A percentile compares a stretch with the other conserved stretches of the same genome.
phyloP scores from a whole-genome alignment of 92 coral and sea anemone genomes.

The Siderastrea radians region DNA sequence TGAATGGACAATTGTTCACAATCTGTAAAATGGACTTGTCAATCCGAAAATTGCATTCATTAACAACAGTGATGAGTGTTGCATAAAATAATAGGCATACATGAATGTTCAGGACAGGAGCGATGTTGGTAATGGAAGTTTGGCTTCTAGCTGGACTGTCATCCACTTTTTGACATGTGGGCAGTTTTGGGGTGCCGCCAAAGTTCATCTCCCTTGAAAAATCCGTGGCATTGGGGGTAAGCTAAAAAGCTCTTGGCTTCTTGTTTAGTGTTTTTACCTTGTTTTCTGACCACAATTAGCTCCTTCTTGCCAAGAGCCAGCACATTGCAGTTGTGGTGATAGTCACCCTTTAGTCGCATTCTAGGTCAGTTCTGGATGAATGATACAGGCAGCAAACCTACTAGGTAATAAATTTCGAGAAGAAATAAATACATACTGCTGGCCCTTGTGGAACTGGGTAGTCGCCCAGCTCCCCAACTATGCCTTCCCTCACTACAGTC shows the following conservation, averaged over 20 bases:
- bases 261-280: neutral
- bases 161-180: neutral
- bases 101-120: no score
- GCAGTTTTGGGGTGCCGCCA: constrained; percentile 50
- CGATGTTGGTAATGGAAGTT: constrained; percentile 20
- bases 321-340: constrained; percentile 66
- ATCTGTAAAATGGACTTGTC: no score
- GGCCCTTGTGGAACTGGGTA: neutral
- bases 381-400: no score
- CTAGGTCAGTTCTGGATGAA: no score
- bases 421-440: neutral
- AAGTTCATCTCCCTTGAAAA: constrained; percentile 48
- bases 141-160: constrained; percentile 22
- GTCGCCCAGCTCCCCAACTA: neutral
- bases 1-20: no score
- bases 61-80: no score
- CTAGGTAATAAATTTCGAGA: no score
- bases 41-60: no score
- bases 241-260: constrained; percentile 30
- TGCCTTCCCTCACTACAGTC: neutral
- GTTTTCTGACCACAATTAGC: constrained; percentile 54
- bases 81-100: no score
- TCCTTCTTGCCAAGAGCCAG: constrained; percentile 46
- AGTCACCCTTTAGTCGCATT: neutral
- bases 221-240: constrained; percentile 51